Evolutionary conservation across 2,888 invertebrate genomes (phyloP), one percentile per base, ranked within the genome.

Genomic region (Altica lythri): DNA sequence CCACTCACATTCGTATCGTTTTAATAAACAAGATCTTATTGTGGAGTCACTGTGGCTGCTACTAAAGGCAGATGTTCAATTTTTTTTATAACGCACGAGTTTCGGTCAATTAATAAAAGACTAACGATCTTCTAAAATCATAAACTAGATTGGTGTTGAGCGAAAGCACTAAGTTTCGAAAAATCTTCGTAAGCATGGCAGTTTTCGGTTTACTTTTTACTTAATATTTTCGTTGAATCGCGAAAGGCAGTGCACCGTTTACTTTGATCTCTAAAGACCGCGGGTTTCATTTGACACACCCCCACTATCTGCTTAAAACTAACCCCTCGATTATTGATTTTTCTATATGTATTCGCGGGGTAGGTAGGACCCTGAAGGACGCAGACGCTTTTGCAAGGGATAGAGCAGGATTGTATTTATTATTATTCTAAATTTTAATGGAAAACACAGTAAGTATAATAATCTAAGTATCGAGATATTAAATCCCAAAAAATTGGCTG

Each of bases 241-340:
- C 29, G 18, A 19, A 40, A 49, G 22, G 40, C 40, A 32, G 40
- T 32, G 30, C 38, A 48, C 48, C 19, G 48, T 17, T 53, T 46
- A 29, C 37, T 29, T 34, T 43, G 40, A 45, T 42, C 29, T n/a
- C n/a, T 40, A 42, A 45, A 34, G 34, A 42, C 50, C 54, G 46
- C 51, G 49, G 43, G 54, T 50, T 45, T 49, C 42, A 58, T 61
- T 62, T 64, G 69, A 71, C 72, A 71, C 73, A 73, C 74, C 72
- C 73, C 73, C 74, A 72, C 70, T 69, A 65, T 62, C 57, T 63
- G 64, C 63, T 64, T 54, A 54, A n/a, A 53, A 55, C 57, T 54
- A 57, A 53, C 64, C 64, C 64, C 55, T 60, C 60, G 42, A 66
- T 67, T 74, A 73, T 75, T 75, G 75, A 75, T 75, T 71, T 57